phyloP scores from a whole-genome alignment of 2,113 vertebrate species.

The Nannobrachium achirus region DNA sequence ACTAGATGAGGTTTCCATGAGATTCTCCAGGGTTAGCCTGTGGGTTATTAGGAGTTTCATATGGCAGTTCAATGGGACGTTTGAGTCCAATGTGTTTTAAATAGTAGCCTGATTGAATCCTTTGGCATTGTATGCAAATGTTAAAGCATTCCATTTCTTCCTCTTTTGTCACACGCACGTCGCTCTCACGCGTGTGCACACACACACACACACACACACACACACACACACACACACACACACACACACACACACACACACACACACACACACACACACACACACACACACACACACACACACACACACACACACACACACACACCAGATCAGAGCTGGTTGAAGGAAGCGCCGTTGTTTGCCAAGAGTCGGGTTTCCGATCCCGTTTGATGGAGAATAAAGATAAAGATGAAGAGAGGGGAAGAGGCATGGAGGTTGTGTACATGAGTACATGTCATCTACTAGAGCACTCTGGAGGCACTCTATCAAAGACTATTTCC shows the following conservation, averaged over 20 bases:
- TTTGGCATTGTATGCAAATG: neutral
- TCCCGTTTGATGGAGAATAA: slow-evolving; percentile 45
- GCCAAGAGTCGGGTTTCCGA: neutral
- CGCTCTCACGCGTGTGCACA: too few relatives aligned
- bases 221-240: too few relatives aligned
- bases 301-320: neutral
- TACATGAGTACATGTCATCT: slow-evolving; percentile 69
- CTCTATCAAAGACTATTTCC: slow-evolving; percentile 68
- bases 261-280: too few relatives aligned
- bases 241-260: too few relatives aligned
- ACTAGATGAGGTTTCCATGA: too few relatives aligned
- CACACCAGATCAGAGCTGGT: neutral
- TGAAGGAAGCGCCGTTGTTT: neutral
- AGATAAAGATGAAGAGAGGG: slow-evolving; percentile 56
- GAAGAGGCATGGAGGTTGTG: slow-evolving; percentile 47
- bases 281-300: neutral
- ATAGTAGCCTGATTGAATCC: neutral
- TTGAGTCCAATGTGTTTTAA: slow-evolving; percentile 34
- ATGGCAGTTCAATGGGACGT: slow-evolving; percentile 35
- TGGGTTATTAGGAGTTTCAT: slow-evolving; percentile 29
- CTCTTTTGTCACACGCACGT: too few relatives aligned
- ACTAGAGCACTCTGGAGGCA: slow-evolving; percentile 47
- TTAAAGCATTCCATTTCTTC: too few relatives aligned
- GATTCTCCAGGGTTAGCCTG: too few relatives aligned
- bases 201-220: too few relatives aligned